Evolutionary conservation across 2,113 vertebrate species (phyloP).

Genomic region (Cryptotis parvus): DNA sequence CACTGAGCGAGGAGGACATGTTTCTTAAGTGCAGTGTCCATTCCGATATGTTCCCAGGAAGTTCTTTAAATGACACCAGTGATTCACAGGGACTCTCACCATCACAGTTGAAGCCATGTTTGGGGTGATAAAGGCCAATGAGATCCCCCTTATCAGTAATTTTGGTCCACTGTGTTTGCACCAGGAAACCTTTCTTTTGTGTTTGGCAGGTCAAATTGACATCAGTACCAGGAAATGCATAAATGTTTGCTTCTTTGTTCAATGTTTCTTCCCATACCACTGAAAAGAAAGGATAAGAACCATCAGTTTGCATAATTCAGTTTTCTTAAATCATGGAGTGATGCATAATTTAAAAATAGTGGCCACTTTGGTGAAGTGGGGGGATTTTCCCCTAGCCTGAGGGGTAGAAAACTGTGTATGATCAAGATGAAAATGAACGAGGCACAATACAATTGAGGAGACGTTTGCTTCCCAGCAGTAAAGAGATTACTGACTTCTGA

Average conservation of each 20-base stretch:
- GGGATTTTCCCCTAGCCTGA: neutral
- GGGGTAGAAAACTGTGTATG: neutral
- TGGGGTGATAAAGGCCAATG: slow-evolving; percentile 79
- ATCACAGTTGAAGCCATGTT: slow-evolving; percentile 68
- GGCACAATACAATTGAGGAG: neutral
- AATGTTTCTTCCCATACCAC: slow-evolving; percentile 33
- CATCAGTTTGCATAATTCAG: slow-evolving; percentile 15
- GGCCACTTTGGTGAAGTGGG: neutral
- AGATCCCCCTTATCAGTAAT: neutral
- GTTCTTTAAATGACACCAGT: neutral
- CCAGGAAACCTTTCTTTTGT: slow-evolving; percentile 37
- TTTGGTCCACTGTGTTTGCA: slow-evolving; percentile 85
- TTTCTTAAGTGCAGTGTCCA: slow-evolving; percentile 83
- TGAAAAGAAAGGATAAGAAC: slow-evolving; percentile 67
- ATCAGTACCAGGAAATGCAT: slow-evolving; percentile 54
- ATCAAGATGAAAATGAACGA: neutral
- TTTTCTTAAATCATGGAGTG: neutral
- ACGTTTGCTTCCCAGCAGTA: neutral
- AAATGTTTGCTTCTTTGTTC: slow-evolving; percentile 54
- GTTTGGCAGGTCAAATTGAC: slow-evolving; percentile 79
- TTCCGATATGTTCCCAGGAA: neutral
- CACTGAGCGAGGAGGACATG: neutral
- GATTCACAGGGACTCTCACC: accelerated
- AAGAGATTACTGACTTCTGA: neutral
- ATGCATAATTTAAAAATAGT: slow-evolving; percentile 22